These are phyloP conservation scores for Magallana angulata DNA, from an alignment of 1,140 invertebrate species.

Conservation along the genomic window DNA sequence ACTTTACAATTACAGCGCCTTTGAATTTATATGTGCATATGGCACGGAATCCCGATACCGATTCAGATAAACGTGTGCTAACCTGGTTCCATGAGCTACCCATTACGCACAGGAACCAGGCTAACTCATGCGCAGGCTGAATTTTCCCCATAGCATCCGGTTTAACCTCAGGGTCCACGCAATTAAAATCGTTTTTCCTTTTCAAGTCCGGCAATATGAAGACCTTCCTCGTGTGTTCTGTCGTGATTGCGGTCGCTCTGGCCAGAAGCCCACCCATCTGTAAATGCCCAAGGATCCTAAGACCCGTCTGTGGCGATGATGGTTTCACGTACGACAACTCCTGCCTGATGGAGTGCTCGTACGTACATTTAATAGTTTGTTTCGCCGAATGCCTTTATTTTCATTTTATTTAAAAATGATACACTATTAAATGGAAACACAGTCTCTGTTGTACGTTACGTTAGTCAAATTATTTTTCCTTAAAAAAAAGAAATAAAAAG, in stretches of 20 bases:
- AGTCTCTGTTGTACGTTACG: background rate
- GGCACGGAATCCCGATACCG: too few relatives aligned
- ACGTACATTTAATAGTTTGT: slow-evolving; percentile 1
- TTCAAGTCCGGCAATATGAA: too few relatives aligned
- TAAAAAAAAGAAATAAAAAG: background rate
- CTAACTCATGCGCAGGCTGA: too few relatives aligned
- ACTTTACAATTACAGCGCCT: too few relatives aligned
- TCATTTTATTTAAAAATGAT: background rate
- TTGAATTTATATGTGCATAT: too few relatives aligned
- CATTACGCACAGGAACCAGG: too few relatives aligned
- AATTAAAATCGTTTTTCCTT: too few relatives aligned
- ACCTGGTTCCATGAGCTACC: too few relatives aligned
- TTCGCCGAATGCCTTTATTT: background rate
- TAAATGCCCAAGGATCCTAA: slow-evolving; percentile 87
- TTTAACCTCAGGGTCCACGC: too few relatives aligned
- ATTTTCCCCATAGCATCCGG: too few relatives aligned
- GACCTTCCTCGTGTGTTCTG: background rate
- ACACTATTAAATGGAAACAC: background rate
- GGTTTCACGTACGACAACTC: slow-evolving; percentile 85
- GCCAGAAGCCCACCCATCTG: slow-evolving; percentile 81
- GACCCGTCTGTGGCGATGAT: slow-evolving; percentile 82
- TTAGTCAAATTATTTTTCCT: background rate
- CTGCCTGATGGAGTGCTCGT: slow-evolving; percentile 82
- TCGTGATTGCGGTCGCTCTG: background rate
- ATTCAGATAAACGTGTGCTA: too few relatives aligned